Evolutionary conservation across 2,888 invertebrate genomes (phyloP), one percentile per base, ranked within the genome.

Genomic region (Willowsia nigromaculata): DNA sequence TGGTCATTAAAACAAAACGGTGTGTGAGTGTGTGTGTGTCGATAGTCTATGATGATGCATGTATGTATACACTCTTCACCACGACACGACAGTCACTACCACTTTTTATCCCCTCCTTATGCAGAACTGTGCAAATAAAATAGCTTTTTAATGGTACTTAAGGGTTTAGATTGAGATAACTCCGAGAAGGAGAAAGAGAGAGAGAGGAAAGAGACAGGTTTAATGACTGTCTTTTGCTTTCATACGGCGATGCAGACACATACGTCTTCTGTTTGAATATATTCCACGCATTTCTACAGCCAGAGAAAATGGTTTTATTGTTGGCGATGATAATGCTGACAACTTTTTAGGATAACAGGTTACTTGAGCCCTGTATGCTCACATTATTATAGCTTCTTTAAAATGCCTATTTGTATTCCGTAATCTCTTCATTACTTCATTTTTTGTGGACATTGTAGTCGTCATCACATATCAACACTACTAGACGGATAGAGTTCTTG

Each of bases 361-460:
- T 85, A 84, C 74, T 85, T 59, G 59, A 59, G 56, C 47, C 27
- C 68, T 82, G 18, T 25, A 33, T 7, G 13, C 18, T 6, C 27
- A 65, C 33, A 5, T 22, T 65, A 56, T 50, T 11, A 47, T 43
- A 62, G 43, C 30, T 18, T 84, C 53, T 56, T 86, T 68, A 86
- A 81, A 81, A 37, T 82, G 74, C 47, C 80, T 86, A 85, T 85
- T 85, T 85, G 85, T 85, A 85, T 85, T 85, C 85, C 13, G 85
- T 85, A 86, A 86, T 80, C 86, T 53, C 62, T 78, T 78, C 80
- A 80, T 78, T 85, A 78, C 43, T 37, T 68, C 37, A n/a, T 65
- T 56, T 40, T 62, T 78, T 62, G 85, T 85, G 78, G 78, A 84
- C 84, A 84, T 68, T 59, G 62, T 65, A 65, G 76, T 78, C 62